These are phyloP conservation scores for Monomorium pharaonis DNA, from an alignment of 1,140 invertebrate species.

Conservation along the genomic window DNA sequence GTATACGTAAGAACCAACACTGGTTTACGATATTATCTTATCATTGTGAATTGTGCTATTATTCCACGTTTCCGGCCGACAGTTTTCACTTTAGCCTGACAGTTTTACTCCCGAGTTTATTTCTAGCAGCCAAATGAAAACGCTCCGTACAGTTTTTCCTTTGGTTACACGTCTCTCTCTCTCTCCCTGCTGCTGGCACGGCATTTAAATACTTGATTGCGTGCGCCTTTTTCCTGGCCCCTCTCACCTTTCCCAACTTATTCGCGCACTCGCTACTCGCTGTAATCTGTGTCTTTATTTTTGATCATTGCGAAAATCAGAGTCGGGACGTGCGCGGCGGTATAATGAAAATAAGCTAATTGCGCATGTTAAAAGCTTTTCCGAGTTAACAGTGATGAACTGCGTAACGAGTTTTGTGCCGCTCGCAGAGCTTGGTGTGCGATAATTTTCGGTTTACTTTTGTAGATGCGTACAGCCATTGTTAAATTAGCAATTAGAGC, in stretches of 20 bases:
- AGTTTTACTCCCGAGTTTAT: constrained; percentile 38
- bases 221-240: constrained; percentile 14
- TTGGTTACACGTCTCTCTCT: constrained; percentile 34
- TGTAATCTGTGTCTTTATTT: constrained; percentile 36
- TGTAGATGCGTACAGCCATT: background rate
- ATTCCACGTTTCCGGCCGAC: background rate
- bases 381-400: background rate
- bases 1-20: background rate
- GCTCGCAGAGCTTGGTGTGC: background rate
- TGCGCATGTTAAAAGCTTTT: constrained; percentile 41
- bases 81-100: constrained; percentile 35
- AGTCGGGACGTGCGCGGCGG: constrained; percentile 4
- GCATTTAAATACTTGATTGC: constrained; percentile 56
- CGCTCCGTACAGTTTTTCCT: constrained; percentile 26
- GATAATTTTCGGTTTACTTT: constrained; percentile 2
- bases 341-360: constrained; percentile 50
- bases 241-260: background rate
- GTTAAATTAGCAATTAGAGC: background rate
- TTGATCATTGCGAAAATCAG: constrained; percentile 23
- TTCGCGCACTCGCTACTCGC: background rate
- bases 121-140: constrained; percentile 15
- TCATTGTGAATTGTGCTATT: background rate
- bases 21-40: constrained; percentile 1
- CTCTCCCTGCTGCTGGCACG: constrained; percentile 2
- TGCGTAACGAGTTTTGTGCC: background rate